phyloP scores from a whole-genome alignment of 2,797 vertebrate species.

The Ptychadena robeensis region DNA sequence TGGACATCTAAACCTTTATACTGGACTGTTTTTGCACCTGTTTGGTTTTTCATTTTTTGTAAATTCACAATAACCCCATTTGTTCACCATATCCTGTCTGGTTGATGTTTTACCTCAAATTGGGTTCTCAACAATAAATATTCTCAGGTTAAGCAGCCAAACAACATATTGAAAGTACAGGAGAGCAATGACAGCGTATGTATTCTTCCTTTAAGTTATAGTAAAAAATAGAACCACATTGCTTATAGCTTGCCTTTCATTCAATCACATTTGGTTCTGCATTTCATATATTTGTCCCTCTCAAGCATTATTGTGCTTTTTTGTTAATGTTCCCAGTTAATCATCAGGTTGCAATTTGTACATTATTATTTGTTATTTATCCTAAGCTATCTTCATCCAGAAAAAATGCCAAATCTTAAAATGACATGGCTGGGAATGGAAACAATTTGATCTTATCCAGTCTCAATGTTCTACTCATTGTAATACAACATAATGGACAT shows the following conservation, averaged over 20 bases:
- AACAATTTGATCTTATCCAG: conserved; percentile 60
- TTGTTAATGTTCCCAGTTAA: conserved; percentile 32
- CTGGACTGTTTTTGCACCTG: no score
- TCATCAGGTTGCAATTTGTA: conserved; percentile 59
- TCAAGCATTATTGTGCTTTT: conserved; percentile 32
- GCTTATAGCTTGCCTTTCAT: neutral
- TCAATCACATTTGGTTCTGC: neutral
- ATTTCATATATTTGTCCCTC: conserved; percentile 18
- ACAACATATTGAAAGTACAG: no score
- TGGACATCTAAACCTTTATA: no score
- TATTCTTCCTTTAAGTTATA: no score
- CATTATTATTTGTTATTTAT: conserved; percentile 53
- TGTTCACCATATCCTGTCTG: no score
- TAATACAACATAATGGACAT: conserved; percentile 61
- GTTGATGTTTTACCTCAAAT: no score
- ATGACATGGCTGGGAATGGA: conserved; percentile 55
- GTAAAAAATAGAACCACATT: no score
- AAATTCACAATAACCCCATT: no score
- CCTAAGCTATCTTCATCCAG: conserved; percentile 61
- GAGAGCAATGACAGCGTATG: no score
- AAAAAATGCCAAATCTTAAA: conserved; percentile 61
- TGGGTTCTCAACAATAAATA: no score
- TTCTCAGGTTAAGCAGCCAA: no score
- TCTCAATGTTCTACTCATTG: conserved; percentile 46
- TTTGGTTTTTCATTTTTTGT: no score